Conservation (phyloP, 2,797 vertebrate genomes). For the Columba guinea region DNA sequence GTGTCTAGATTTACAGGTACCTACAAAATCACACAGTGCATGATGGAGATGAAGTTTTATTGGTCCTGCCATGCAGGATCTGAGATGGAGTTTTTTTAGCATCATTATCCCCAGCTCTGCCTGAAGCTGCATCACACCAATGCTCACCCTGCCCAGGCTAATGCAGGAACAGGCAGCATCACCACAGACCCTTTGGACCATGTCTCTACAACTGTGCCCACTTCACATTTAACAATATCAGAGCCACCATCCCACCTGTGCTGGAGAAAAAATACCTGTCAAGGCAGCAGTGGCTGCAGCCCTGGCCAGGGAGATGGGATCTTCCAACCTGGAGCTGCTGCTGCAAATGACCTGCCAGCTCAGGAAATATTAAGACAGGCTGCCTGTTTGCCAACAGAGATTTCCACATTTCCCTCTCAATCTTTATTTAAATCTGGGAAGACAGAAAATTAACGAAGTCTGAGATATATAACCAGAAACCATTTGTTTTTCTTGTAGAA, state of each 20-base stretch:
- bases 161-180: not conserved
- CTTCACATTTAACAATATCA: not conserved
- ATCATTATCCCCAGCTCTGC: not conserved
- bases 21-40: not conserved
- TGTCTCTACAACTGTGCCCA: not conserved
- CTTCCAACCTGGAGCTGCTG: not conserved
- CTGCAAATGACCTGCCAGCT: not conserved
- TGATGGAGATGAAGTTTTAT: not conserved
- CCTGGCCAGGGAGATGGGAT: not conserved
- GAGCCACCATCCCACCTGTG: not conserved
- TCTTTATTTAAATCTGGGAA: conserved; percentile 41
- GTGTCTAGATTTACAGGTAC: not conserved
- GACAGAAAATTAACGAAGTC: conserved; percentile 36
- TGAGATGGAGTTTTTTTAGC: not conserved
- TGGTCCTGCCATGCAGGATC: not conserved
- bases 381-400: not conserved
- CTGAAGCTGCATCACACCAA: not conserved
- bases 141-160: not conserved
- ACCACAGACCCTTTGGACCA: not conserved
- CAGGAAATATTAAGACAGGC: not conserved
- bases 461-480: conserved; percentile 25
- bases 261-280: not conserved
- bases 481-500: conserved; percentile 50
- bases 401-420: conserved; percentile 30
- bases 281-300: not conserved